Percentiles rank a stretch among this genome's conserved stretches.
Evolutionary conservation across 1,140 invertebrate genomes (phyloP).

Genomic region (Neodiprion fabricii): DNA sequence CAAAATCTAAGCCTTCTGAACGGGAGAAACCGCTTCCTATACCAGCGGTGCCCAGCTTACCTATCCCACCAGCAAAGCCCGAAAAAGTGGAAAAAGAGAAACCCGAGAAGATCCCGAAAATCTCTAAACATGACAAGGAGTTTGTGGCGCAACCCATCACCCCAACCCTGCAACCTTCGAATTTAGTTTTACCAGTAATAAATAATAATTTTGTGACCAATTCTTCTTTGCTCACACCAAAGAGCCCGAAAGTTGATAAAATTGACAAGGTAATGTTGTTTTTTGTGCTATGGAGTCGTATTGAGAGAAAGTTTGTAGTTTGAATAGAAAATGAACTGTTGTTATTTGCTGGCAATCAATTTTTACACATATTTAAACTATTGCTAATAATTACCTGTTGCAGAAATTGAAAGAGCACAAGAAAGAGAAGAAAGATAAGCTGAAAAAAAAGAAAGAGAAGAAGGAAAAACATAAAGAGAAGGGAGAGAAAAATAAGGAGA

Average conservation of each 20-base stretch:
- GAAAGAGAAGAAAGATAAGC: slow-evolving; percentile 70
- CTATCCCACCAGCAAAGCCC: neutral
- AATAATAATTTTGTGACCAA: slow-evolving; percentile 27
- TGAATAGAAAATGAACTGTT: too few species aligned
- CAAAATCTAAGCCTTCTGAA: slow-evolving; percentile 35
- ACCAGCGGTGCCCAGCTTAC: slow-evolving; percentile 30
- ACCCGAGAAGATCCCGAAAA: slow-evolving; percentile 54
- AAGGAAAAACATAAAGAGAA: slow-evolving; percentile 63
- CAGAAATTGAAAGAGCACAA: slow-evolving; percentile 75
- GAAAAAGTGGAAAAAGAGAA: slow-evolving; percentile 54
- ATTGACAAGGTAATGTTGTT: slow-evolving; percentile 43
- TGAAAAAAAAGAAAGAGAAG: slow-evolving; percentile 66
- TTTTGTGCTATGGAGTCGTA: neutral
- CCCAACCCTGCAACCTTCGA: neutral
- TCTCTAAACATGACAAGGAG: slow-evolving; percentile 44
- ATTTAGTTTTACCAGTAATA: slow-evolving; percentile 15
- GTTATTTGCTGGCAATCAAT: too few species aligned
- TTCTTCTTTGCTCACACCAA: slow-evolving; percentile 33
- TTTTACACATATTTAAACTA: too few species aligned
- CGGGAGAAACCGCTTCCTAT: slow-evolving; percentile 40
- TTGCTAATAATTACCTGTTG: slow-evolving; percentile 15
- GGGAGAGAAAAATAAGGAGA: slow-evolving; percentile 60
- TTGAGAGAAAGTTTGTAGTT: too few species aligned
- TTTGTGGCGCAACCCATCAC: slow-evolving; percentile 20
- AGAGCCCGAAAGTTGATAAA: slow-evolving; percentile 46